phyloP scores from a whole-genome alignment of 2,888 invertebrate genomes.

The Litoditis marina region DNA sequence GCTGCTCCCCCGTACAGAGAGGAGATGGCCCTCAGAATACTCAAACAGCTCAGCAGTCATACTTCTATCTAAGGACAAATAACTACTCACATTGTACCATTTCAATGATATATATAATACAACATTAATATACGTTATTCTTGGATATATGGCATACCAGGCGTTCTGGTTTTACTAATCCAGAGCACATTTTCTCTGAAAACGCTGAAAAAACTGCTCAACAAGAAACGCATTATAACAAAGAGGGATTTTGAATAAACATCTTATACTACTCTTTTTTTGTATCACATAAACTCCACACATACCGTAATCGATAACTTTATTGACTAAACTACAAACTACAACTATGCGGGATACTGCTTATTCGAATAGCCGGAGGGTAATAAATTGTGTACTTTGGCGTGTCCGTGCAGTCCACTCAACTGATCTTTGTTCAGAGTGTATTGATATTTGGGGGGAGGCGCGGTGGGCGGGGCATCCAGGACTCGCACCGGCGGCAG shows the following conservation, averaged over 20 bases:
- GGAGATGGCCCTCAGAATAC: constrained; percentile 41
- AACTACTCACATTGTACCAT: too few species aligned
- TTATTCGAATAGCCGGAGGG: constrained; percentile 45
- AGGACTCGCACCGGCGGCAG: constrained; percentile 57
- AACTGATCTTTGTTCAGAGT: constrained; percentile 49
- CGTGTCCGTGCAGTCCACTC: constrained; percentile 45
- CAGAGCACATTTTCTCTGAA: too few species aligned
- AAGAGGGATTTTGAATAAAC: too few species aligned
- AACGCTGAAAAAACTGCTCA: too few species aligned
- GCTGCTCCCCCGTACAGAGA: constrained; percentile 52
- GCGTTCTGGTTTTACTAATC: too few species aligned
- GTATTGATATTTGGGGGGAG: constrained; percentile 47
- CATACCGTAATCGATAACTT: neutral
- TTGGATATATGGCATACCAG: too few species aligned
- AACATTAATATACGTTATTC: too few species aligned
- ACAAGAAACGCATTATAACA: too few species aligned
- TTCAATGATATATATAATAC: too few species aligned
- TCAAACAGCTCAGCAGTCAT: too few species aligned
- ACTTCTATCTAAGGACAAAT: too few species aligned
- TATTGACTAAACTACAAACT: neutral
- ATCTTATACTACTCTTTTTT: too few species aligned
- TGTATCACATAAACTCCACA: neutral
- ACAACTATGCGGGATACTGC: constrained; percentile 24
- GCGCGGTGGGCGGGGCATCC: constrained; percentile 40
- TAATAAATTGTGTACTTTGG: constrained; percentile 50